Evolutionary conservation across 2,888 invertebrate genomes (phyloP), one percentile per base, ranked within the genome.

Genomic region (Empis livida): DNA sequence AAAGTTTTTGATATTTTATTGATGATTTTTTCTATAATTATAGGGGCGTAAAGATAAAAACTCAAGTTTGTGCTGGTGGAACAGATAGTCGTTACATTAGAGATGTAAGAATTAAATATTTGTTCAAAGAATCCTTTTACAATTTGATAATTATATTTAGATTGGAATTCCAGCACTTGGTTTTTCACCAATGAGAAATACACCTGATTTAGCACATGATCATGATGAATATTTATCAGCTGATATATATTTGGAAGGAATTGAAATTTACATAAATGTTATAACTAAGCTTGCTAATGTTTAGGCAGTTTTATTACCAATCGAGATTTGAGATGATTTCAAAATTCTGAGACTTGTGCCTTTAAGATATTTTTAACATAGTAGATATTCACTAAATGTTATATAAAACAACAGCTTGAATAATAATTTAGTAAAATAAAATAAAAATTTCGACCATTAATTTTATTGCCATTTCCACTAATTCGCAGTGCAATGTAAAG

Each of bases 1-100:
- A 44, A 11, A 16, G 20, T n/a, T 11, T 9, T 10, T n/a, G n/a
- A n/a, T n/a, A n/a, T n/a, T 42, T 35, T 37, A 23, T 10, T 8
- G 23, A 6, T 27, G 9, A 27, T 8, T 27, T 27, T 27, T 27
- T 8, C 2, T 27, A 20, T 51, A 50, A 52, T 70, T 67, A 17
- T 63, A 88, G 85, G 65, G 76, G 75, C 9, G 66, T 89, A 10
- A 77, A 79, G 57, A 63, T 84, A 54, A 78, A 79, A 53, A 73
- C 74, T 45, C 77, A 84, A 59, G 84, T 91, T 45, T 94, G 93
- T 64, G 85, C 91, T 0, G 95, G 90, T 3, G 91, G 85, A 35
- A 94, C 95, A 0, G 95, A 96, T 62, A 85, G 87, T 60, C 77
- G 93, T 53, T 93, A 81, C 61, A 69, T 95, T 14, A 78, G 95